Percentiles rank a stretch among this genome's conserved stretches.
These are phyloP conservation scores for Ypsolopha scabrella DNA, from an alignment of 2,888 invertebrate genomes.

Conservation along the genomic window DNA sequence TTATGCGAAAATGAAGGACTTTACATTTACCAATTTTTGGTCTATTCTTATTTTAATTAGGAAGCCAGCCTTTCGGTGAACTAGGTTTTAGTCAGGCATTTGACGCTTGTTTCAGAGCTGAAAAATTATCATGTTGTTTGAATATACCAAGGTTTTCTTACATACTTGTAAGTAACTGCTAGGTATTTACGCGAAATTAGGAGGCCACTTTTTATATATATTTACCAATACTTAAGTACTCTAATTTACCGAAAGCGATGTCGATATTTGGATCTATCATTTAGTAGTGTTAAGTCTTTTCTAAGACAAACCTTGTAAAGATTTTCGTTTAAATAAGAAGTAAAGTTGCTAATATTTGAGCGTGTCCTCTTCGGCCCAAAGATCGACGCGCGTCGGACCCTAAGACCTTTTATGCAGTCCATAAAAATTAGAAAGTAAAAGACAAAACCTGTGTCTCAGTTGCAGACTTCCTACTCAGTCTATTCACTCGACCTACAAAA, in stretches of 20 bases:
- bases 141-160: too few relatives aligned
- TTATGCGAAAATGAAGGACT: slow-evolving; percentile 43
- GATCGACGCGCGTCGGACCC: slow-evolving; percentile 27
- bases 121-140: too few relatives aligned
- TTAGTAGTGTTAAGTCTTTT: too few relatives aligned
- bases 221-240: too few relatives aligned
- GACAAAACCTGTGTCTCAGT: slow-evolving; percentile 45
- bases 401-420: slow-evolving; percentile 53
- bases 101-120: too few relatives aligned
- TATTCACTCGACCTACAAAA: slow-evolving; percentile 53
- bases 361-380: background rate
- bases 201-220: too few relatives aligned
- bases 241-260: too few relatives aligned
- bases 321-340: background rate
- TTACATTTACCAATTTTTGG: slow-evolving; percentile 28
- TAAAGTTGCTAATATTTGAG: background rate
- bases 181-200: too few relatives aligned
- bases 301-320: background rate
- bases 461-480: slow-evolving; percentile 40
- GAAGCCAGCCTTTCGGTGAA: slow-evolving; percentile 21
- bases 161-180: too few relatives aligned
- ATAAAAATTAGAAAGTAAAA: slow-evolving; percentile 62
- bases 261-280: too few relatives aligned
- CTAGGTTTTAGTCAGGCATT: slow-evolving; percentile 3
- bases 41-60: slow-evolving; percentile 53